A percentile compares a stretch with the other conserved stretches of the same genome.
Evolutionary conservation across 92 coral and sea anemone species (phyloP).

Genomic region (Porites lobata): DNA sequence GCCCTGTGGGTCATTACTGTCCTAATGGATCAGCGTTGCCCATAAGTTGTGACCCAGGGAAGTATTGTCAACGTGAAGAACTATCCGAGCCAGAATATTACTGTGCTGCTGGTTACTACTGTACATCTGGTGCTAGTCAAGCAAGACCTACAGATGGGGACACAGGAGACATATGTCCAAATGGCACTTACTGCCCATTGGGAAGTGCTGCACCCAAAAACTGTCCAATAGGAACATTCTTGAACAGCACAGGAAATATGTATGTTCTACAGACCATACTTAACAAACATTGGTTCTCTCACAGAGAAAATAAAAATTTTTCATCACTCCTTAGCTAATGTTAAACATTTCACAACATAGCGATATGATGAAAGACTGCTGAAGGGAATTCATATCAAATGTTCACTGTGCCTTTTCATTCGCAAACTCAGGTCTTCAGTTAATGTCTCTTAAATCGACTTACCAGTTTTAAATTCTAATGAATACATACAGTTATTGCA

Average conservation of each 20-base stretch:
- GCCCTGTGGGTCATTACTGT: slow-evolving; percentile 86
- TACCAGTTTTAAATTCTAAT: too few species aligned
- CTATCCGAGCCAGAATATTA: slow-evolving; percentile 84
- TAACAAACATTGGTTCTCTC: too few species aligned
- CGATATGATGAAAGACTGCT: too few species aligned
- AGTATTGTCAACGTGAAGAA: slow-evolving; percentile 77
- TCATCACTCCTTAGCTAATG: too few species aligned
- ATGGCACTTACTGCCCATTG: slow-evolving; percentile 89
- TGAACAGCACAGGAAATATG: slow-evolving; percentile 97
- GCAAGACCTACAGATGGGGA: slow-evolving; percentile 81
- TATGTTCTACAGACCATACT: background rate
- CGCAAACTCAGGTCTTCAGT: too few species aligned
- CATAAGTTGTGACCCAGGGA: slow-evolving; percentile 86
- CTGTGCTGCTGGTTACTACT: slow-evolving; percentile 94
- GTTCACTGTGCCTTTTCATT: too few species aligned
- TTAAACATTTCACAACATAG: too few species aligned
- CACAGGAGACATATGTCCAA: slow-evolving; percentile 95
- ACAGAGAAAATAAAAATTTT: too few species aligned
- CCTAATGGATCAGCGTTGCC: slow-evolving; percentile 94
- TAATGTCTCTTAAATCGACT: too few species aligned
- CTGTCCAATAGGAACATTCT: slow-evolving; percentile 91
- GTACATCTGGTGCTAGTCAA: slow-evolving; percentile 68
- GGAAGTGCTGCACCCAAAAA: slow-evolving; percentile 79
- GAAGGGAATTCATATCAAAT: too few species aligned
- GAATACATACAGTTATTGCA: too few species aligned